Evolutionary conservation across 2,113 vertebrate species (phyloP), one percentile per base, ranked within the genome.

Genomic region (Aleadryas rufinucha): DNA sequence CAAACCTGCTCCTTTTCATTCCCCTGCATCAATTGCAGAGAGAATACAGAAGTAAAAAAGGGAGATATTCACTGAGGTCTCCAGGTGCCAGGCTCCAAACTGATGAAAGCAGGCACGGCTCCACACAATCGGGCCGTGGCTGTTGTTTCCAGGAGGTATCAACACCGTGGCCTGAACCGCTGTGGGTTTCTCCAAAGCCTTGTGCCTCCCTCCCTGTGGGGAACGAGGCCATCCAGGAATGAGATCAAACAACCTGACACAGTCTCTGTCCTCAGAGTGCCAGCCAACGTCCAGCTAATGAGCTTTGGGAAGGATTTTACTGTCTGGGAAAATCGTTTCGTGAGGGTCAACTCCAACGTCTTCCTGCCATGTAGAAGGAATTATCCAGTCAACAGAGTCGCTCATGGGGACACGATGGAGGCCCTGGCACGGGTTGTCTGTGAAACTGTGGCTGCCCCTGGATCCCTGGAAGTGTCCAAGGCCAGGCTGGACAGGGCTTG

Each of bases 401-500:
- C 50, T 41, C 39, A 9, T 33, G 57, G 28, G 74, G 37, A 37
- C 16, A 2, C 2, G 15, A 24, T 6, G n/a, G 59, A 50, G 52
- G 13, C 11, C 2, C 27, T 74, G 60, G 60, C 10, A 47, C 61
- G 31, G 17, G 50, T 0, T 83, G 18, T 5, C 45, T 63, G 54
- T 19, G 35, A 27, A 77, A 6, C 3, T 56, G 26, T 6, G 70
- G 17, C n/a, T 42, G 54, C 2, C 3, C 9, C 35, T n/a, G n/a
- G n/a, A 56, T 16, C 56, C 35, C 63, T 90, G 41, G 54, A 10
- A 56, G 8, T 56, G 35, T 16, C 3, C 79, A 4, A 69, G 22
- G 35, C 5, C 41, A 42, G 15, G 14, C 0, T 69, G 53, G 61
- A 30, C 0, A 0, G 9, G n/a, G 1, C 5, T 83, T 54, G 54